Evolutionary conservation across 2,797 vertebrate genomes (phyloP).

Genomic region (Phrynocephalus guinanensis): DNA sequence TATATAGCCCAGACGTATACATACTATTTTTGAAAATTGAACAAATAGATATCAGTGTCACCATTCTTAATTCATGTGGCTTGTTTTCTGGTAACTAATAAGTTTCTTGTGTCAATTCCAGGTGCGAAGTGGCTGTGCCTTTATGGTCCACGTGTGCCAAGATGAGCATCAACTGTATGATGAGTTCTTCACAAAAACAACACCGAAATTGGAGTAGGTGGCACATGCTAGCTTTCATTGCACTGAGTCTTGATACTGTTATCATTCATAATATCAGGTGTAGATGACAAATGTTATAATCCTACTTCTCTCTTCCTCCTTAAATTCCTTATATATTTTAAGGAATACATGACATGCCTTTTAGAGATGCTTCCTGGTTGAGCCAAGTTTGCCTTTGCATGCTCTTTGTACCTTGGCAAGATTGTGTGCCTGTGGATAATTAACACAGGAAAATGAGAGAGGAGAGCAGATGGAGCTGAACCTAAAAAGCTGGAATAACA

Average conservation of each 20-base stretch:
- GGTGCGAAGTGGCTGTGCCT: slow-evolving; percentile 98
- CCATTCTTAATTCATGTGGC: slow-evolving; percentile 10
- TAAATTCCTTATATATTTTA: neutral
- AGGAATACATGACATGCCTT: neutral
- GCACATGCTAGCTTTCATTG: slow-evolving; percentile 54
- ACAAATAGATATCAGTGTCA: neutral
- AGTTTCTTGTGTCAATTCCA: slow-evolving; percentile 68
- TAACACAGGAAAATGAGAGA: neutral
- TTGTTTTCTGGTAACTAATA: neutral
- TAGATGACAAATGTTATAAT: no score
- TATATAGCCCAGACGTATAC: neutral
- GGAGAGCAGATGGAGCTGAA: neutral
- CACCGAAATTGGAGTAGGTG: slow-evolving; percentile 94
- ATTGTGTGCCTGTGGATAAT: neutral
- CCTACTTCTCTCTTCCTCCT: neutral
- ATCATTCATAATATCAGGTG: neutral
- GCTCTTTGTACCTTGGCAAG: neutral
- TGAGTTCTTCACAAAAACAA: slow-evolving; percentile 96
- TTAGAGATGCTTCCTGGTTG: neutral
- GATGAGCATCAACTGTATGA: slow-evolving; percentile 96
- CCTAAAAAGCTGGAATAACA: neutral
- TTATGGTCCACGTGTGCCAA: slow-evolving; percentile 98
- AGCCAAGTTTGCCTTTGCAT: neutral
- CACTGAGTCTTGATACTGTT: neutral
- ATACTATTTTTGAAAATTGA: neutral